Evolutionary conservation across 2,888 invertebrate genomes (phyloP), one percentile per base, ranked within the genome.

Genomic region (Bellardia pandia): DNA sequence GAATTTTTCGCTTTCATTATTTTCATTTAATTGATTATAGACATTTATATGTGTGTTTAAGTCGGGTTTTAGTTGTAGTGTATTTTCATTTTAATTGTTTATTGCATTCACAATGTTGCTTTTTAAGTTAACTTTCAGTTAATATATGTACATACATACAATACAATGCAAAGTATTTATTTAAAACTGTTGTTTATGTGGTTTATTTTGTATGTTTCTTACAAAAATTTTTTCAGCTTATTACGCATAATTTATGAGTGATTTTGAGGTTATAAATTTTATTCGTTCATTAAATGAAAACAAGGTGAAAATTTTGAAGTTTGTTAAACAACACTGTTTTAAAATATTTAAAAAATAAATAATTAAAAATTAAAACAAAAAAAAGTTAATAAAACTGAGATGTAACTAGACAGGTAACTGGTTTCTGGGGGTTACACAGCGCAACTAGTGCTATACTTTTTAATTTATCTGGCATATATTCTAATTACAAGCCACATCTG

Each of bases 211-310:
- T 16, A 23, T 8, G 16, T 33, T 53, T 76, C 48, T 75, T 75
- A 45, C 14, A 37, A 60, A 45, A 72, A 14, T 42, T 33, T 42
- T 58, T 14, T 42, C 2, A 40, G 53, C 7, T 33, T 9, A 45
- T 74, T 48, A 64, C 62, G 62, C 64, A 64, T 76, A 64, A 76
- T 40, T 76, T 76, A 76, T 64, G 64, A 64, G 71, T 40, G 23
- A 42, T 72, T 72, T 42, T 40, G 40, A 71, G 37, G 33, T 74
- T 74, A 45, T 74, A 58, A 37, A 62, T 37, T 37, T 37, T 11
- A n/a, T 58, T 45, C 23, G 48, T 51, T 60, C 7, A 66, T 42
- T 1, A 48, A 64, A 37, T 48, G 37, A 64, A 16, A 76, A 62
- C 64, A 48, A 64, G 64, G 64, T 62, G 62, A 75, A 75, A 75